Evolutionary conservation across 2,113 vertebrate species (phyloP), one percentile per base, ranked within the genome.

Genomic region (Ardeotis arabs): DNA sequence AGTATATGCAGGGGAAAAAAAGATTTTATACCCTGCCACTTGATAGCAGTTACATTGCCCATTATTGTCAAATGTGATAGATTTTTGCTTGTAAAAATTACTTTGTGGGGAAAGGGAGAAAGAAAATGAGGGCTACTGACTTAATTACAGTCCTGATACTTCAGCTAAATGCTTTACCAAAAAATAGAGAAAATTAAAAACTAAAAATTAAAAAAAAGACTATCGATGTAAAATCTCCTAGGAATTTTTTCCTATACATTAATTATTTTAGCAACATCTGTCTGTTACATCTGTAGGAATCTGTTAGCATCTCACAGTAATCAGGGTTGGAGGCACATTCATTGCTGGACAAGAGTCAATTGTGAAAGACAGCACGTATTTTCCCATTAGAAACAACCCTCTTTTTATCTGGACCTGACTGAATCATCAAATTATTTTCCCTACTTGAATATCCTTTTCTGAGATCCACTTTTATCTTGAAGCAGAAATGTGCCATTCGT

Each of bases 31-130:
- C 18, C 20, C 17, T 63, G 22, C 47, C 9, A 12, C 9, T 79
- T 94, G 31, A 77, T 25, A 93, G 23, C 6, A 82, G 35, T 63
- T 37, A 87, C 18, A 20, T 37, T 73, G 87, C 55, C 25, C 15
- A 49, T 67, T 60, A 79, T 58, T 69, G 31, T 59, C 47, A 88
- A 85, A 84, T 53, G 31, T 44, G 37, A 56, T 23, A 33, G 16
- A 67, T 58, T 74, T 94, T 89, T 84, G 14, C 28, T 87, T 5
- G 50, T 37, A 93, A 72, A 89, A 92, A 66, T 35, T 72, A 56
- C 9, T 52, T 74, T 19, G 12, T 12, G 3, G 31, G 5, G 7
- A 4, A 75, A 1, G 1, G 3, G 5, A 9, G 22, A 44, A 80
- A 76, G 47, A 45, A 87, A 74, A 73, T 64, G 3, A 8, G 27